Conservation (phyloP, 2,113 vertebrate species). For the Siniperca knerii region DNA sequence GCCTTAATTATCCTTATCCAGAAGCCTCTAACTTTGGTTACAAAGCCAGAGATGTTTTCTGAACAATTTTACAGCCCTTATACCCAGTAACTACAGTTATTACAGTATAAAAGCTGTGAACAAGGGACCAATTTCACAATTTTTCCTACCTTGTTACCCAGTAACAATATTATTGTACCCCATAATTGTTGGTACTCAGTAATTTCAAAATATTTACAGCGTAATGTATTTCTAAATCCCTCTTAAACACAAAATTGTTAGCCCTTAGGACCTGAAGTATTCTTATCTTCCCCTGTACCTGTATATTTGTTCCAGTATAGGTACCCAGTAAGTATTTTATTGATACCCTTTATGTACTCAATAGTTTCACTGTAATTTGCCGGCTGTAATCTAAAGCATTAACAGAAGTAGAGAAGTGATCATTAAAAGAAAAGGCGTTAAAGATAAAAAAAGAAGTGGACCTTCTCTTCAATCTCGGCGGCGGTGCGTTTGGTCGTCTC, state of each 20-base stretch:
- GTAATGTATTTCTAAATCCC: neutral
- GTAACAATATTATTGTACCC: neutral
- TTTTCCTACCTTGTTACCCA: neutral
- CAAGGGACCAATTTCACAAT: neutral
- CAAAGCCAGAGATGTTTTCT: too few relatives aligned
- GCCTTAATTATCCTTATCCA: neutral
- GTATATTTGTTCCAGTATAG: neutral
- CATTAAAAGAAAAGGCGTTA: neutral
- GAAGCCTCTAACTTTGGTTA: too few relatives aligned
- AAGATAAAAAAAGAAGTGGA: conserved; percentile 55
- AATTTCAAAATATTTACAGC: neutral
- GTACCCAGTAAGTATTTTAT: neutral
- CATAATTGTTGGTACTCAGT: neutral
- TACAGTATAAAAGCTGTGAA: neutral
- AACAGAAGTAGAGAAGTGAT: neutral
- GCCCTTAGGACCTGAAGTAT: neutral
- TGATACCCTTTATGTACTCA: neutral
- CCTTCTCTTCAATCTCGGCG: conserved; percentile 93
- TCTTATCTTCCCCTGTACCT: neutral
- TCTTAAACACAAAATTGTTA: neutral
- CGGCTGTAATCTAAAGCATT: neutral
- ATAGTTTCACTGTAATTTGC: neutral
- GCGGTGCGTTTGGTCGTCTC: conserved; percentile 94
- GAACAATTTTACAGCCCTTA: neutral
- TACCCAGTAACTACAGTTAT: neutral